phyloP scores from a whole-genome alignment of 2,888 invertebrate species.

The Gisinianus flammeolus region DNA sequence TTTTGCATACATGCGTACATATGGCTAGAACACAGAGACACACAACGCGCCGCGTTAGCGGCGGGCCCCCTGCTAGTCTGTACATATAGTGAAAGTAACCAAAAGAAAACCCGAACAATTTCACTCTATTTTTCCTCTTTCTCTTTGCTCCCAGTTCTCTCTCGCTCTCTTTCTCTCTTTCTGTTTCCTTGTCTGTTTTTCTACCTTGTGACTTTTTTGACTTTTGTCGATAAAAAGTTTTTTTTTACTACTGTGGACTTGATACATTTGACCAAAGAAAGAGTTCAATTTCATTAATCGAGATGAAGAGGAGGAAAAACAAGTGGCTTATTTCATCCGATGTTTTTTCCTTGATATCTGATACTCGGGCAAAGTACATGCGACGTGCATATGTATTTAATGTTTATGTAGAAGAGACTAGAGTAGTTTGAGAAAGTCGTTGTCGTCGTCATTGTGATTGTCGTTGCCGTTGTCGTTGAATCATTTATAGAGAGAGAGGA shows the following conservation, averaged over 20 bases:
- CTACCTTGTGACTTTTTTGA: neutral
- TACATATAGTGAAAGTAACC: too few species aligned
- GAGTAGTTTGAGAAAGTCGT: slow-evolving; percentile 27
- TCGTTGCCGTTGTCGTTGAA: slow-evolving; percentile 22
- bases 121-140: too few species aligned
- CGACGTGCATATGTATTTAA: slow-evolving; percentile 13
- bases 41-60: too few species aligned
- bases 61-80: too few species aligned
- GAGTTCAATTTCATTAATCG: slow-evolving; percentile 47
- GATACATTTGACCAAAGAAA: slow-evolving; percentile 40
- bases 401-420: slow-evolving; percentile 25
- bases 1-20: neutral
- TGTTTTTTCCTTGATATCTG: neutral
- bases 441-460: slow-evolving; percentile 22
- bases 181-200: neutral
- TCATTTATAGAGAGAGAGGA: slow-evolving; percentile 28
- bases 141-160: neutral
- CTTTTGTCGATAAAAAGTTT: slow-evolving; percentile 45
- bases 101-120: too few species aligned
- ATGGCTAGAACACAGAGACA: neutral
- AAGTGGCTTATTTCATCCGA: slow-evolving; percentile 35
- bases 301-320: slow-evolving; percentile 40
- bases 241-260: slow-evolving; percentile 39
- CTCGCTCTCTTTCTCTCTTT: slow-evolving; percentile 2
- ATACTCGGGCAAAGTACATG: neutral